These are phyloP conservation scores for Caerostris extrusa DNA, from an alignment of 1,140 invertebrate species.

Conservation along the genomic window DNA sequence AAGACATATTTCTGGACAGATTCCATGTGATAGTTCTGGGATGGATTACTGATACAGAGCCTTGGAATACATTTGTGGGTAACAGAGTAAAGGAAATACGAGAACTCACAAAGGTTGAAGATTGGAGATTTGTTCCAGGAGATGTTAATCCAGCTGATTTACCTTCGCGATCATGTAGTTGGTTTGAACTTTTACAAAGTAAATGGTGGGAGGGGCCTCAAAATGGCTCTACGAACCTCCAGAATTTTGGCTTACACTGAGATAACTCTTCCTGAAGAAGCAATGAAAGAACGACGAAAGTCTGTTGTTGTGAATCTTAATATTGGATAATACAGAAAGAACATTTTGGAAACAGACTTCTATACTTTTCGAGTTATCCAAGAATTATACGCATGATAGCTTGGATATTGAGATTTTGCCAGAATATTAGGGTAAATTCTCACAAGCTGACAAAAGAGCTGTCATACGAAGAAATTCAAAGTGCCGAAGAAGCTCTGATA, in stretches of 20 bases:
- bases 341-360: constrained; percentile 13
- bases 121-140: constrained; percentile 31
- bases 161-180: constrained; percentile 14
- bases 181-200: neutral
- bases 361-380: constrained; percentile 55
- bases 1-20: constrained; percentile 20
- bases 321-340: neutral
- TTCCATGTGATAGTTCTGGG: constrained; percentile 15
- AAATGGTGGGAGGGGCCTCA: constrained; percentile 30
- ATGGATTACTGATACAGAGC: constrained; percentile 11
- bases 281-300: constrained; percentile 18
- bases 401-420: constrained; percentile 28
- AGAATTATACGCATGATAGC: neutral
- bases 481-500: constrained; percentile 35
- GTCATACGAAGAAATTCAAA: constrained; percentile 47
- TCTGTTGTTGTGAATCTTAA: constrained; percentile 29
- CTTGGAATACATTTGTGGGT: constrained; percentile 32
- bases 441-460: neutral
- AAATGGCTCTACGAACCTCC: neutral
- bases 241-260: constrained; percentile 20
- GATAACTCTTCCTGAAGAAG: neutral
- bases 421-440: constrained; percentile 1
- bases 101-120: neutral
- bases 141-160: constrained; percentile 3
- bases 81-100: constrained; percentile 34